phyloP scores from a whole-genome alignment of 23 tunicate genomes.

The Ciona savignyi region DNA sequence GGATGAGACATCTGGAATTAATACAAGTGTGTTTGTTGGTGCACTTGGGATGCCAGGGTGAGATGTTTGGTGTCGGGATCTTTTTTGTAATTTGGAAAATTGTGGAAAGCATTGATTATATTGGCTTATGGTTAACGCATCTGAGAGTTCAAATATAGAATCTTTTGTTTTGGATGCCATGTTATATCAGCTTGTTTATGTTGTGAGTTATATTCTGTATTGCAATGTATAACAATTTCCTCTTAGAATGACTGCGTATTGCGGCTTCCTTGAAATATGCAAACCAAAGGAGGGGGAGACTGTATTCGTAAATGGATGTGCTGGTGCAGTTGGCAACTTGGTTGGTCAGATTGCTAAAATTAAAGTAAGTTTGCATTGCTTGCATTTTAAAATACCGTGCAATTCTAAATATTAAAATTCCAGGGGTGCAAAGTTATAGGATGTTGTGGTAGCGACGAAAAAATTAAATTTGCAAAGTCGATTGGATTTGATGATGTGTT shows the following conservation, averaged over 20 bases:
- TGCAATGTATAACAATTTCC: too few species aligned
- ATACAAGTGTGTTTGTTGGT: neutral
- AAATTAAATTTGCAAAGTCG: slow-evolving; percentile 32
- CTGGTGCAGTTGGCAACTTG: slow-evolving; percentile 62
- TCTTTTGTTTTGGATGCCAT: neutral
- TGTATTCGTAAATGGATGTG: slow-evolving; percentile 51
- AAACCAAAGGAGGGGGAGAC: slow-evolving; percentile 63
- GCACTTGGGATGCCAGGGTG: slow-evolving; percentile 23
- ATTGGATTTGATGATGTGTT: slow-evolving; percentile 81
- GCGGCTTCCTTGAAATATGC: slow-evolving; percentile 49
- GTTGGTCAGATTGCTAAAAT: slow-evolving; percentile 79
- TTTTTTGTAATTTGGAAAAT: too few species aligned
- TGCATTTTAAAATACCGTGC: neutral
- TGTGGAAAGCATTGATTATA: too few species aligned
- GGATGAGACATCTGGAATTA: neutral
- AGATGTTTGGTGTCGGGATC: too few species aligned
- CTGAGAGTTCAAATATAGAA: too few species aligned
- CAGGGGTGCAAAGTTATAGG: slow-evolving; percentile 54
- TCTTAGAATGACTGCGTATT: slow-evolving; percentile 58
- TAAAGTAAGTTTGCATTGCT: slow-evolving; percentile 14
- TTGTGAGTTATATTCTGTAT: too few species aligned
- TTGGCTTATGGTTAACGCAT: too few species aligned
- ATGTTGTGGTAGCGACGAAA: slow-evolving; percentile 40
- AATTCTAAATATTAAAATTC: neutral
- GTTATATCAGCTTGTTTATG: too few species aligned